These are phyloP conservation scores for Caradrina clavipalpis DNA, from an alignment of 2,888 invertebrate species.

Conservation along the genomic window DNA sequence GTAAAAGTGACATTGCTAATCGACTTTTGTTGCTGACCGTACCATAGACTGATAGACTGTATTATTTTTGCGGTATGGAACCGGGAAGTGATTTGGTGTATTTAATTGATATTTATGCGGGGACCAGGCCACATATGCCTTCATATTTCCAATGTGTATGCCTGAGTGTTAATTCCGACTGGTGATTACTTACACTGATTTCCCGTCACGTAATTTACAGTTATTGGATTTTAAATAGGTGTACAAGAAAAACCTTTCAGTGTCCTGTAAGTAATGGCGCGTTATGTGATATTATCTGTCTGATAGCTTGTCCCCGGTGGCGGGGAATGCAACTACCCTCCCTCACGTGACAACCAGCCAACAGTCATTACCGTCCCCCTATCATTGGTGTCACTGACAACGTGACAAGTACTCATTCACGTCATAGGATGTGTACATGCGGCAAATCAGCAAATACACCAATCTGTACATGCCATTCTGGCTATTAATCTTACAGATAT, in stretches of 20 bases:
- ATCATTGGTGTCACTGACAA: slow-evolving; percentile 53
- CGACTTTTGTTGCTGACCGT: no score
- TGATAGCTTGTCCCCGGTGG: slow-evolving; percentile 66
- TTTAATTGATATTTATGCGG: slow-evolving; percentile 8
- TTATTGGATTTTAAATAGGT: slow-evolving; percentile 12
- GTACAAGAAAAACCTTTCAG: slow-evolving; percentile 56
- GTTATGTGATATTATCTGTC: slow-evolving; percentile 54
- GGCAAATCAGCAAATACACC: slow-evolving; percentile 22
- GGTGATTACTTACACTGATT: slow-evolving; percentile 14
- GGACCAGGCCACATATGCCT: not conserved
- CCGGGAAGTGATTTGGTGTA: slow-evolving; percentile 1
- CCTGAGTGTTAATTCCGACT: not conserved
- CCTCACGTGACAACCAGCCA: slow-evolving; percentile 44
- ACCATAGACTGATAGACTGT: not conserved
- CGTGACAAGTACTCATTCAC: slow-evolving; percentile 49
- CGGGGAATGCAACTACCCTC: slow-evolving; percentile 53
- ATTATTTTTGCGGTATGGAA: not conserved
- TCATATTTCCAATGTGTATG: not conserved
- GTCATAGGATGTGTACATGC: slow-evolving; percentile 35
- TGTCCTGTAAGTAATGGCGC: slow-evolving; percentile 56
- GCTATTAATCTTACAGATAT: slow-evolving; percentile 20
- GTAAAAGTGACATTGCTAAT: no score
- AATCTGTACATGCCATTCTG: slow-evolving; percentile 31
- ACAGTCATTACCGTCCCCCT: slow-evolving; percentile 57
- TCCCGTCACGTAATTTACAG: slow-evolving; percentile 8